Evolutionary conservation across 2,888 invertebrate genomes (phyloP).

Genomic region (Uropetala carovei): DNA sequence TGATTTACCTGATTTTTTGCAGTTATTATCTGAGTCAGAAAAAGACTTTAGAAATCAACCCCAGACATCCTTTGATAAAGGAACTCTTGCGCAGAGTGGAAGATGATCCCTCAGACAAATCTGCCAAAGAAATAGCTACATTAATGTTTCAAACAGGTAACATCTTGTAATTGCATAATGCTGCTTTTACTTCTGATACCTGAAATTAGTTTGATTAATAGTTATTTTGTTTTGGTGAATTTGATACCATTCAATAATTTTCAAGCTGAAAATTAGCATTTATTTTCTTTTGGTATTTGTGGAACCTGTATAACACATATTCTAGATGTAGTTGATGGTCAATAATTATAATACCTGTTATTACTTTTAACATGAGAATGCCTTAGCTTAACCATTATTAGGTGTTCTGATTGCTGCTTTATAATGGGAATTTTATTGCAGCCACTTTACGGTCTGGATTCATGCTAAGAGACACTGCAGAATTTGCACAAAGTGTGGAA

Average conservation of each 20-base stretch:
- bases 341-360: conserved; percentile 14
- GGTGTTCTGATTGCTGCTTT: not conserved
- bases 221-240: not conserved
- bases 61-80: conserved; percentile 95
- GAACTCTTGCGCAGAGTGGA: conserved; percentile 91
- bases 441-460: conserved; percentile 97
- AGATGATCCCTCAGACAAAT: conserved; percentile 85
- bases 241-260: not conserved
- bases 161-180: no score
- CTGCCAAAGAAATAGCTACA: conserved; percentile 88
- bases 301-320: not conserved
- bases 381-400: not conserved
- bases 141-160: conserved; percentile 90
- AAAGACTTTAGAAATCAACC: conserved; percentile 94
- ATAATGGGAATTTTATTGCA: conserved; percentile 71
- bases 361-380: conserved; percentile 17
- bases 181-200: not conserved
- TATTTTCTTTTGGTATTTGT: not conserved
- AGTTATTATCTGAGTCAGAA: conserved; percentile 67
- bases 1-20: conserved; percentile 68
- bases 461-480: conserved; percentile 89
- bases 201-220: no score
- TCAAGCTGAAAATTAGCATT: not conserved
- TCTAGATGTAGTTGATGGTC: not conserved
- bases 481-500: conserved; percentile 95